Conservation (phyloP, 2,113 vertebrate species). For the Carollia perspicillata region DNA sequence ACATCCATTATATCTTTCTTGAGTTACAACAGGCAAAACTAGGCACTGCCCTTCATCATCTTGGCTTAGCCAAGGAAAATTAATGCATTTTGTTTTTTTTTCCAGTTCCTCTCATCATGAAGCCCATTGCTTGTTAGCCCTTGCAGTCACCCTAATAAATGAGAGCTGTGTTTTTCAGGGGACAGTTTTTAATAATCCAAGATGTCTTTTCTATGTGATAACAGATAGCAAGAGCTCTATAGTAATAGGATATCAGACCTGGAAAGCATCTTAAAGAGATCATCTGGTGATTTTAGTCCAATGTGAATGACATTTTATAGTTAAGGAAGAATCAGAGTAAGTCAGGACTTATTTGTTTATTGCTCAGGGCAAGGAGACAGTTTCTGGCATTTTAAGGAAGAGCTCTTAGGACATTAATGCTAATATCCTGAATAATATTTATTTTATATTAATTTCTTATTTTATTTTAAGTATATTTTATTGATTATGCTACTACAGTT, state of each 20-base stretch:
- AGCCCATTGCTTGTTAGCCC: background rate
- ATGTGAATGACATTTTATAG: constrained; percentile 32
- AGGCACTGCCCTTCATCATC: background rate
- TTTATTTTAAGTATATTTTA: no score
- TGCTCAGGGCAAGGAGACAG: background rate
- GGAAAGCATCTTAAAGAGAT: constrained; percentile 36
- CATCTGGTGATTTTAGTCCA: constrained; percentile 32
- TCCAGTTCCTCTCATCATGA: background rate
- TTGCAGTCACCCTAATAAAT: constrained; percentile 35
- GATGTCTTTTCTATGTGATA: background rate
- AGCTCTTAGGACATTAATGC: constrained; percentile 17
- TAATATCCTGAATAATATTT: constrained; percentile 47
- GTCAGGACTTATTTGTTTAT: constrained; percentile 20
- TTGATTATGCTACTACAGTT: no score
- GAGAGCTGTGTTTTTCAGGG: constrained; percentile 32
- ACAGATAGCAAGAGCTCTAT: constrained; percentile 36
- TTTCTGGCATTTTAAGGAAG: constrained; percentile 49
- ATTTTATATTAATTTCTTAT: background rate
- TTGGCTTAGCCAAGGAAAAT: background rate
- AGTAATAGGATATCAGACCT: constrained; percentile 26
- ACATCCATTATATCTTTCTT: constrained; percentile 2
- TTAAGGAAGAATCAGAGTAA: constrained; percentile 47
- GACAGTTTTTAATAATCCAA: constrained; percentile 23
- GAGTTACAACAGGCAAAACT: background rate
- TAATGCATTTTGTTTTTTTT: constrained; percentile 3